Percentiles rank a stretch among this genome's conserved stretches.
phyloP scores from a whole-genome alignment of 2,888 invertebrate species.

The Drosophila suboccidentalis region DNA sequence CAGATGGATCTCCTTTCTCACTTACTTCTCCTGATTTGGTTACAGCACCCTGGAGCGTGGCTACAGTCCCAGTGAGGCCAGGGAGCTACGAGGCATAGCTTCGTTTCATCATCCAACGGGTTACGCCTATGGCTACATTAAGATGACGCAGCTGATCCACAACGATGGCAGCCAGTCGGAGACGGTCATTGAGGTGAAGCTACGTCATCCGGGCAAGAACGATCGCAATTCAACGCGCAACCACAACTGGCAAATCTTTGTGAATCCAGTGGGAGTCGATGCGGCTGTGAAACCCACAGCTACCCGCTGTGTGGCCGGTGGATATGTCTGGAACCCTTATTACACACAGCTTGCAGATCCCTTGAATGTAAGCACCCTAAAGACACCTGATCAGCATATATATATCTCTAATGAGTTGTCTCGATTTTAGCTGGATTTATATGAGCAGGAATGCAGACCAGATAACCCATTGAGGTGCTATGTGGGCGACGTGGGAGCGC shows the following conservation, averaged over 20 bases:
- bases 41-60: slow-evolving; percentile 92
- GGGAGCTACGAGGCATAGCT: slow-evolving; percentile 94
- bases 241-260: slow-evolving; percentile 96
- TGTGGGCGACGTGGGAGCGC: slow-evolving; percentile 94
- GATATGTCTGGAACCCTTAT: slow-evolving; percentile 96
- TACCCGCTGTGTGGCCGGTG: slow-evolving; percentile 95
- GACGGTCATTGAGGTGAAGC: slow-evolving; percentile 94
- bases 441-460: slow-evolving; percentile 94
- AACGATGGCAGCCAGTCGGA: slow-evolving; percentile 94
- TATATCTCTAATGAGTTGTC: background rate
- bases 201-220: slow-evolving; percentile 94
- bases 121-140: slow-evolving; percentile 93
- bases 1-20: too few species aligned
- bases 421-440: slow-evolving; percentile 90
- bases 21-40: background rate
- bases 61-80: slow-evolving; percentile 94
- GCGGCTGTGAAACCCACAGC: slow-evolving; percentile 92
- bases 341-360: slow-evolving; percentile 96
- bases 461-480: slow-evolving; percentile 96
- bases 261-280: slow-evolving; percentile 96
- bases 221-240: slow-evolving; percentile 94
- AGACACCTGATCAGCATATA: rapidly evolving
- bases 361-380: slow-evolving; percentile 89
- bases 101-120: slow-evolving; percentile 95
- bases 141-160: slow-evolving; percentile 95